Base-by-base conservation (phyloP, 2,113 vertebrate genomes). In the Lasiurus cinereus region DNA sequence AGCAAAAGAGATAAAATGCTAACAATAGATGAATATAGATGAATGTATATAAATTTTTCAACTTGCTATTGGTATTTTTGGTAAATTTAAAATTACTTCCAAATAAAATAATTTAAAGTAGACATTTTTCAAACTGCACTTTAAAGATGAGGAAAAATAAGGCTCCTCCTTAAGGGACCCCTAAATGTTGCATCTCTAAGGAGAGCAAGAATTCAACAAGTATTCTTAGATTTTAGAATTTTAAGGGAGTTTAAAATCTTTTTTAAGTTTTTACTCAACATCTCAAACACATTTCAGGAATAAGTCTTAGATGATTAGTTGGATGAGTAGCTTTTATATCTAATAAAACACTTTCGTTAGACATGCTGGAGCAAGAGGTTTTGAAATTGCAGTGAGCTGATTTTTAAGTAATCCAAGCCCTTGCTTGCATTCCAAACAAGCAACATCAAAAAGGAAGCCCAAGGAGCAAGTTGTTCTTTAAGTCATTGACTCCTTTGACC, bases 291-390 rank as follows among this genome's bases (percentile, higher is more conserved):
- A 87, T 52, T 90, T 90, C 56, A 95, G 50, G 83, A 95, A 87
- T 79, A 92, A 89, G 50, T 95, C 21, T 93, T 86, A 83, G 50
- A 83, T 93, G 93, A 94, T 90, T 97, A 70, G 46, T 13, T 83
- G 79, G 29, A 91, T 52, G 59, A 95, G 56, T 64, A 43, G 12
- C 4, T 24, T 52, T 96, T 54, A 50, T 88, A 14, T 70, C 90
- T 96, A 90, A 92, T 95, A 97, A 97, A 64, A n/a, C 79, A 90
- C 89, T 96, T 95, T 64, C 73, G 52, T 78, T 88, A 74, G 62
- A 84, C 27, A 13, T 66, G 59, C 79, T 56, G 87, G 70, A 95
- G 84, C 87, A 94, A 27, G 29, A 87, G 69, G 22, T 94, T 94
- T 83, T 97, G 84, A 95, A 96, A 95, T 92, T 93, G 88, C 43